These are phyloP conservation scores for Epiperipatus broadwayi DNA, from an alignment of 2,888 invertebrate species.

Conservation along the genomic window DNA sequence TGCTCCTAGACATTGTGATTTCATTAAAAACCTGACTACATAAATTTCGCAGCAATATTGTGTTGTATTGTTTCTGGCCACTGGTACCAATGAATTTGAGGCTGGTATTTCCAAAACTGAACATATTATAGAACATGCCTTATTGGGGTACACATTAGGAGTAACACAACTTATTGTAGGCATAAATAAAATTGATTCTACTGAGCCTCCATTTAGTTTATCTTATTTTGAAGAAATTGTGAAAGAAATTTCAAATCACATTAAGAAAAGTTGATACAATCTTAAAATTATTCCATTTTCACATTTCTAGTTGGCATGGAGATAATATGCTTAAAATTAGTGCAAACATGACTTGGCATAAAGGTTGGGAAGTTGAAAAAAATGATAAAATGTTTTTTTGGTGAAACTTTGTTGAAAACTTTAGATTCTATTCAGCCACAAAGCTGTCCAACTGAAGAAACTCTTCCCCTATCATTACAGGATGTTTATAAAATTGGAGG, in stretches of 20 bases:
- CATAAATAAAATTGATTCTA: slow-evolving; percentile 99
- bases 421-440: slow-evolving; percentile 92
- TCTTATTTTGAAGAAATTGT: slow-evolving; percentile 94
- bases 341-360: slow-evolving; percentile 81
- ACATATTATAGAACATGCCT: slow-evolving; percentile 95
- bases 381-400: slow-evolving; percentile 82
- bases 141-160: slow-evolving; percentile 92
- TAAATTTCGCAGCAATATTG: slow-evolving; percentile 78
- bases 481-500: slow-evolving; percentile 99
- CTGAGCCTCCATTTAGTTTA: slow-evolving; percentile 89
- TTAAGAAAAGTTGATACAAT: slow-evolving; percentile 99
- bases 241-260: slow-evolving; percentile 92
- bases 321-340: slow-evolving; percentile 98
- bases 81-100: slow-evolving; percentile 98
- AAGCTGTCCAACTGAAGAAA: slow-evolving; percentile 81
- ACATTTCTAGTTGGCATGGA: slow-evolving; percentile 99
- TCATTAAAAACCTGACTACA: slow-evolving; percentile 99
- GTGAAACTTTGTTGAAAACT: slow-evolving; percentile 89
- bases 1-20: slow-evolving; percentile 99
- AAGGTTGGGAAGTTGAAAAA: slow-evolving; percentile 88
- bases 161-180: slow-evolving; percentile 98
- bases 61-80: slow-evolving; percentile 94
- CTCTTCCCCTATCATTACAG: slow-evolving; percentile 82
- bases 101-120: slow-evolving; percentile 99
- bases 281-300: slow-evolving; percentile 86